phyloP scores from a whole-genome alignment of 2,113 vertebrate species.

The Thamnophis sirtalis region DNA sequence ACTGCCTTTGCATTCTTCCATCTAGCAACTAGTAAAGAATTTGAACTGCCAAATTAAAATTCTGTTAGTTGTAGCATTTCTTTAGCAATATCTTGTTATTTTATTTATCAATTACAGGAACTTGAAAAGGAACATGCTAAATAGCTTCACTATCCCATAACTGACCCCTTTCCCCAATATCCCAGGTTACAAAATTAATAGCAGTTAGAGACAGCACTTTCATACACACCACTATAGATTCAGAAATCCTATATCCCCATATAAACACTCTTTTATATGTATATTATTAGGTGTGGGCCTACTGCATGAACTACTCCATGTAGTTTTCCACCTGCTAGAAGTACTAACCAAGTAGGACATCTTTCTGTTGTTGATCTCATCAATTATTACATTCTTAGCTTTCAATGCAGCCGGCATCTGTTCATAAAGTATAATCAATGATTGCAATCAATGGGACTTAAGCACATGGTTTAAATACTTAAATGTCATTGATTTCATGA shows the following conservation, averaged over 20 bases:
- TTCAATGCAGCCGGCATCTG: not conserved
- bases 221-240: not conserved
- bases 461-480: constrained; percentile 7
- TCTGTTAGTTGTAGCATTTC: not conserved
- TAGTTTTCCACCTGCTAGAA: not conserved
- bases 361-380: not conserved
- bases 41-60: not conserved
- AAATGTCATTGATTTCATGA: constrained; percentile 10
- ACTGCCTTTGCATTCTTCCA: not conserved
- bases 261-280: not conserved
- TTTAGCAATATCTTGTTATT: not conserved
- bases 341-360: not conserved
- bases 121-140: not conserved
- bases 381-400: not conserved
- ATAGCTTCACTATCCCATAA: not conserved
- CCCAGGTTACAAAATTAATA: not conserved
- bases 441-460: constrained; percentile 2
- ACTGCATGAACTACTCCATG: not conserved
- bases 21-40: not conserved
- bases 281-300: not conserved
- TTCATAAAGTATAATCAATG: constrained; percentile 5
- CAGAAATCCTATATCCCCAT: not conserved
- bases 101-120: not conserved
- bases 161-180: not conserved
- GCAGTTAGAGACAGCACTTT: not conserved